phyloP scores from a whole-genome alignment of 2,113 vertebrate genomes.

The Apodemus sylvaticus region DNA sequence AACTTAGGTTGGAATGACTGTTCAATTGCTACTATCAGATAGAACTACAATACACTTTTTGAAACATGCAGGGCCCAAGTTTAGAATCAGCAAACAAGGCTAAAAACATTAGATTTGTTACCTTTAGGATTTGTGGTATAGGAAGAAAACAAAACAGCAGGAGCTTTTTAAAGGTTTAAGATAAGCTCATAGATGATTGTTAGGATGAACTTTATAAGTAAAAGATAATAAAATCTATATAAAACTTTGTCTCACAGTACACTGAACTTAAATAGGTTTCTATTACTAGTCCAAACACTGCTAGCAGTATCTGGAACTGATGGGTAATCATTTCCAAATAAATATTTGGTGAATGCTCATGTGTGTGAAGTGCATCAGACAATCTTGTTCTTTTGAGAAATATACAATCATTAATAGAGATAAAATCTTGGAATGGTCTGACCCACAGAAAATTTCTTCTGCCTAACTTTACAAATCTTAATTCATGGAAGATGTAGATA shows the following conservation, averaged over 20 bases:
- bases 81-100: neutral
- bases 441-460: neutral
- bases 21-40: neutral
- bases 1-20: neutral
- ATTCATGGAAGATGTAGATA: neutral
- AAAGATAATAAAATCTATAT: constrained; percentile 10
- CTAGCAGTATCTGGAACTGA: neutral
- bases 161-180: constrained; percentile 34
- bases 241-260: neutral
- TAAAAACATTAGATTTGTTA: neutral
- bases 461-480: neutral
- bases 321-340: neutral
- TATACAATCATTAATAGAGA: neutral
- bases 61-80: neutral
- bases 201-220: constrained; percentile 15
- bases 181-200: neutral
- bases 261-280: neutral
- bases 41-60: neutral
- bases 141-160: neutral
- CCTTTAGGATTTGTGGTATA: neutral
- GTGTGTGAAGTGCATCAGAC: neutral
- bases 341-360: neutral
- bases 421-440: neutral
- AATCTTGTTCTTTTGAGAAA: neutral
- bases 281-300: neutral